Evolutionary conservation across 2,888 invertebrate genomes (phyloP).

Genomic region (Junonia oenone): DNA sequence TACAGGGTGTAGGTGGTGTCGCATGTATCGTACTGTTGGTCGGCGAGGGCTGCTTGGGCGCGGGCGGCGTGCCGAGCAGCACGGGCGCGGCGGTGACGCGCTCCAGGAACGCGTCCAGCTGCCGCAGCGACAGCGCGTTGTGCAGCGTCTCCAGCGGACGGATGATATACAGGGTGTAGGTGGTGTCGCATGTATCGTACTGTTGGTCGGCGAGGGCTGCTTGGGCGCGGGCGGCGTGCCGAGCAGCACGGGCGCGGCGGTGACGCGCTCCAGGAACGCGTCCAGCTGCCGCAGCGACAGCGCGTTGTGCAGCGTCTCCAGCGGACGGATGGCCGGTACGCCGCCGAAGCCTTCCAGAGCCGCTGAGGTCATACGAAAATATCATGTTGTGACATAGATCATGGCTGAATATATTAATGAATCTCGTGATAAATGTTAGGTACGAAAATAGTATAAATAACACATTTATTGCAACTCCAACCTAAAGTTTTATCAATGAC

Average conservation of each 20-base stretch:
- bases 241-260: constrained; percentile 83
- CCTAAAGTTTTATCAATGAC: too few species aligned
- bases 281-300: constrained; percentile 95
- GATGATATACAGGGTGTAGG: too few species aligned
- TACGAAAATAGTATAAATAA: too few species aligned
- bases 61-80: constrained; percentile 84
- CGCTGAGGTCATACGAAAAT: constrained; percentile 45
- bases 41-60: constrained; percentile 70
- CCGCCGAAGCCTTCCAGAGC: constrained; percentile 93
- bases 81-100: constrained; percentile 87
- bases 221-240: constrained; percentile 83
- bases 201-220: constrained; percentile 64
- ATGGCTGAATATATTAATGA: too few species aligned
- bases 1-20: background rate
- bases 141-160: constrained; percentile 98
- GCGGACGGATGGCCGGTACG: constrained; percentile 96
- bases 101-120: constrained; percentile 93
- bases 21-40: constrained; percentile 51
- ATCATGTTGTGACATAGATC: too few species aligned
- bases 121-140: constrained; percentile 95
- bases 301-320: constrained; percentile 98
- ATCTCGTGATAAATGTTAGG: too few species aligned
- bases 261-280: constrained; percentile 92
- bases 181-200: too few species aligned
- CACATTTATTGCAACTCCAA: too few species aligned